Evolutionary conservation across 2,113 vertebrate species (phyloP).

Genomic region (Sebastes schlegelii): DNA sequence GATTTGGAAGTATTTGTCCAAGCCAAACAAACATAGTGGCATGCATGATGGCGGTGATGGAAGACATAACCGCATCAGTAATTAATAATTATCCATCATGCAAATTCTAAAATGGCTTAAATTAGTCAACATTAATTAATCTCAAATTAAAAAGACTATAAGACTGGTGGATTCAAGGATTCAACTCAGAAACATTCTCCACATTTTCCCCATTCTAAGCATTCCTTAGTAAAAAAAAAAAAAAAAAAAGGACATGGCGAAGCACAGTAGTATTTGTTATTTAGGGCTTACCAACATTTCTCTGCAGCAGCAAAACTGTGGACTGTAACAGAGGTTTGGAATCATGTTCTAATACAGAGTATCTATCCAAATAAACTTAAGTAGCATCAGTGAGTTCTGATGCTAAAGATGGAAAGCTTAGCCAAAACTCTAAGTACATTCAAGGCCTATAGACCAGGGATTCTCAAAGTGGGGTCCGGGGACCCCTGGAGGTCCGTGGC

Average conservation of each 20-base stretch:
- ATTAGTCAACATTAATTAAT: neutral
- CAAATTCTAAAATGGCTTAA: conserved; percentile 7
- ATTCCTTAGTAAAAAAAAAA: neutral
- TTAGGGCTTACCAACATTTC: conserved; percentile 31
- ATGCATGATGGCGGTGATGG: conserved; percentile 19
- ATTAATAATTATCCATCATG: conserved; percentile 6
- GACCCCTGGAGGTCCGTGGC: too few species aligned
- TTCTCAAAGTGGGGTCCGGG: too few species aligned
- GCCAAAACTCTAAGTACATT: neutral
- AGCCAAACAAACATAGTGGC: neutral
- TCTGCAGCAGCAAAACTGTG: conserved; percentile 27
- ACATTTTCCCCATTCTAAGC: neutral
- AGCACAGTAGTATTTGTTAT: neutral
- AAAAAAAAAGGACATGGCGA: neutral
- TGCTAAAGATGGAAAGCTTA: neutral
- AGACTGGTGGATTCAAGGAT: neutral
- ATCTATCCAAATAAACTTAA: neutral
- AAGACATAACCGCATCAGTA: neutral
- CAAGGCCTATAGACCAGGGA: too few species aligned
- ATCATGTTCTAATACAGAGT: conserved; percentile 13
- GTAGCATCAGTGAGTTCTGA: neutral
- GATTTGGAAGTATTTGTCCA: neutral
- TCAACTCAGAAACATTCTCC: neutral
- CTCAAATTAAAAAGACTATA: neutral
- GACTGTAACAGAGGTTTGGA: conserved; percentile 27